Percentiles rank a stretch among this genome's conserved stretches.
These are phyloP conservation scores for Palythoa heliodiscus DNA, from an alignment of 92 coral and sea anemone species.

Conservation along the genomic window DNA sequence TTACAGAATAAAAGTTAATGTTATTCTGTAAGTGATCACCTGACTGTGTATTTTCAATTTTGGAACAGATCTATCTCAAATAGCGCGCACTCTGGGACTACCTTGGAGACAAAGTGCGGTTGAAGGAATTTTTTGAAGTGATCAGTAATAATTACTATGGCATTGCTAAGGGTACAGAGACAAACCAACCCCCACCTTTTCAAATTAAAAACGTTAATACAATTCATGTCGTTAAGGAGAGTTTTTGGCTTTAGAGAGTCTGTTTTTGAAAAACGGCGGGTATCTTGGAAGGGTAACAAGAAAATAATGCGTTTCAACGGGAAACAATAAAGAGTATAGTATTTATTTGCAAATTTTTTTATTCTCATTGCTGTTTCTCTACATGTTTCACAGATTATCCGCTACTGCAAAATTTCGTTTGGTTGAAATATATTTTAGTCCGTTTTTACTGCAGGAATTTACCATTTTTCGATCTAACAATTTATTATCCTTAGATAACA, in stretches of 20 bases:
- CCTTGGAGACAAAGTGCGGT: conserved; percentile 14
- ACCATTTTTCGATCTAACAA: too few relatives aligned
- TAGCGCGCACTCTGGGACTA: too few relatives aligned
- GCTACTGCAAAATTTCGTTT: background rate
- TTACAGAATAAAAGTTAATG: conserved; percentile 24
- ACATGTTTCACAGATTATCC: background rate
- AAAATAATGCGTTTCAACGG: background rate
- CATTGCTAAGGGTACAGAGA: background rate
- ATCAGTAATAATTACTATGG: background rate
- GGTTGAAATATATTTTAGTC: too few relatives aligned
- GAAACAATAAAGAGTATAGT: background rate
- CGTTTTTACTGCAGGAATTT: too few relatives aligned
- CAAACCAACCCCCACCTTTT: background rate
- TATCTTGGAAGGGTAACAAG: too few relatives aligned
- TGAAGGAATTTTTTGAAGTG: conserved; percentile 27
- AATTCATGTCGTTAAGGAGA: background rate
- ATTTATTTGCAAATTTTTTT: background rate
- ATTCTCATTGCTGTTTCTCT: conserved; percentile 5
- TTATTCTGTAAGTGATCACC: conserved; percentile 32
- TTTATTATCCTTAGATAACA: too few relatives aligned
- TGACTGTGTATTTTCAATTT: conserved; percentile 16
- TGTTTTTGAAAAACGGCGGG: background rate
- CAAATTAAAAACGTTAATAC: background rate
- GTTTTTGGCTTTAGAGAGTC: background rate
- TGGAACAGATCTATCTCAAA: conserved; percentile 11